Evolutionary conservation across 2,797 vertebrate genomes (phyloP), one percentile per base, ranked within the genome.

Genomic region (Micrastur ruficollis): DNA sequence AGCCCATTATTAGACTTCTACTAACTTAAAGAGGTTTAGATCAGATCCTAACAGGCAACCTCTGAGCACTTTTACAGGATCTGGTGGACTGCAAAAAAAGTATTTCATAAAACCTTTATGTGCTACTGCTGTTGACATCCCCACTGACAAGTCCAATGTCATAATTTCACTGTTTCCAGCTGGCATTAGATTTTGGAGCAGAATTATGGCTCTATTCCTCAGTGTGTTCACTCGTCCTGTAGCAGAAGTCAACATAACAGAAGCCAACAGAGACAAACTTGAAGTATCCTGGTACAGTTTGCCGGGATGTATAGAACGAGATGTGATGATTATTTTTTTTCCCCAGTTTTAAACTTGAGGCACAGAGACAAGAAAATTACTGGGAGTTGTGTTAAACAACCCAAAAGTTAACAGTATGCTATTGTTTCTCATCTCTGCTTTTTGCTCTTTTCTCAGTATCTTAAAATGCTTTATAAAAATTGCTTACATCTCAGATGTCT

Each of bases 171-270:
- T 91, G 80, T 96, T 97, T 96, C 95, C 93, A 97, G 92, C 92
- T 96, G 96, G 90, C 87, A 94, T 86, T 91, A 88, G 90, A 79
- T 96, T 96, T 92, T 97, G 91, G 92, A 97, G 91, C 95, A 95
- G 91, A 97, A 94, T 96, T 97, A 97, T 97, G 94, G 96, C 94
- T 96, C 95, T 90, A 93, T 94, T 97, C 96, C 94, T 96, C 89
- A 91, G 55, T 92, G 81, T 95, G 96, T 95, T 96, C 90, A 91
- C 94, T 96, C 32, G 29, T 96, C 91, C 92, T 97, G 70, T 88
- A 93, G 86, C 82, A 95, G 93, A 93, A 97, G 91, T 96, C 95
- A 96, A 94, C 93, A 91, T 93, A 96, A 95, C 95, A 96, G 93
- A 97, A 97, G 89, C 89, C 70, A 93, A 88, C 75, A 93, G 84